phyloP scores from a whole-genome alignment of 1,140 invertebrate genomes.

The Neomicropteryx cornuta region DNA sequence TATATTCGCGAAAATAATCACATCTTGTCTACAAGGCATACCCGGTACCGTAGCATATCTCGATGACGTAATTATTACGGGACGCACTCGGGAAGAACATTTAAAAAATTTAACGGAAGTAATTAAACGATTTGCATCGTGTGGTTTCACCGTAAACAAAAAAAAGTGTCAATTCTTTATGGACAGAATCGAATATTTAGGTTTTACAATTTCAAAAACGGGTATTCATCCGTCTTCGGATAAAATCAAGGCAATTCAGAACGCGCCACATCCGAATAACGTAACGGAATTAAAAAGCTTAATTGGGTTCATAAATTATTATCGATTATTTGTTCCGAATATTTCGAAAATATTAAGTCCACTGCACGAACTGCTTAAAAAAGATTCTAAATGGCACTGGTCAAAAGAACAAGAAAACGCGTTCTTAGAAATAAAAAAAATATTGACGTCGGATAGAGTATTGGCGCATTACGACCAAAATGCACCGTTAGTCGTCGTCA shows the following conservation, averaged over 20 bases:
- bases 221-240: conserved; percentile 11
- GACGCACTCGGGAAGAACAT: background rate
- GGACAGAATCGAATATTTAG: conserved; percentile 13
- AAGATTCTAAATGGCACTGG: conserved; percentile 14
- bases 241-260: conserved; percentile 8
- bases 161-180: conserved; percentile 6
- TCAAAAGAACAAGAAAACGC: conserved; percentile 11
- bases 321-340: conserved; percentile 9
- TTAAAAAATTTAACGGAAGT: conserved; percentile 2
- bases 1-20: conserved; percentile 25
- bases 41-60: conserved; percentile 13
- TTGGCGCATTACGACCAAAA: conserved; percentile 24
- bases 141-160: conserved; percentile 1
- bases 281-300: conserved; percentile 9
- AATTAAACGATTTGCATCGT: conserved; percentile 3
- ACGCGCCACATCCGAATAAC: conserved; percentile 9
- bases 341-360: conserved; percentile 4
- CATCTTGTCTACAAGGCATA: conserved; percentile 17
- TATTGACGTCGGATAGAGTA: conserved; percentile 11
- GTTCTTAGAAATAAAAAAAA: conserved; percentile 13
- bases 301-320: conserved; percentile 14
- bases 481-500: conserved; percentile 20
- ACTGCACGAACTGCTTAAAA: conserved; percentile 13
- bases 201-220: conserved; percentile 12
- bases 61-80: conserved; percentile 16